Conservation (phyloP, 2,113 vertebrate species). For the Diadophis punctatus region DNA sequence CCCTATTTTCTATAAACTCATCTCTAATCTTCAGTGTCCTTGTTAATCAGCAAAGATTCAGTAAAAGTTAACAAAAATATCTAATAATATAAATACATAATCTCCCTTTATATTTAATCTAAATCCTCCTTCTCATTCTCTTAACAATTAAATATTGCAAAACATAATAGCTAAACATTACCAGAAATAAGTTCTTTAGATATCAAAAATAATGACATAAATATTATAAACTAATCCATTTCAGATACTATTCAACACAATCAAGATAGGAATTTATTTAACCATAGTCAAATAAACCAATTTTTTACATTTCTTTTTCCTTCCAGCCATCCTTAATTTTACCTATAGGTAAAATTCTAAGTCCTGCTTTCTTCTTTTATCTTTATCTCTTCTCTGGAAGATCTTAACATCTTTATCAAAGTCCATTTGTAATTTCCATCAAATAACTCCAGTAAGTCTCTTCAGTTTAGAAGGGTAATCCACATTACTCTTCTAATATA, state of each 20-base stretch:
- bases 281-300: not conserved
- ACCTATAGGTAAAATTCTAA: not conserved
- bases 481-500: not conserved
- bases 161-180: not conserved
- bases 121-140: not conserved
- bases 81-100: not conserved
- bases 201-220: not conserved
- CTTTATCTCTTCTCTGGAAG: not conserved
- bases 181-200: not conserved
- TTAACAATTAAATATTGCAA: not conserved
- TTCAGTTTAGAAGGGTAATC: not conserved
- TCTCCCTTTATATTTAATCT: not conserved
- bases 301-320: not conserved
- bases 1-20: no score
- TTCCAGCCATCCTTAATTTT: not conserved
- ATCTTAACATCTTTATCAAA: not conserved
- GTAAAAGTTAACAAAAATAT: not conserved
- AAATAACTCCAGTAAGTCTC: not conserved
- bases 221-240: not conserved
- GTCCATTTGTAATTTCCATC: not conserved
- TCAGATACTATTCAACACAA: not conserved
- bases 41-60: not conserved
- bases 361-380: not conserved
- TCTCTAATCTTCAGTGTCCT: not conserved
- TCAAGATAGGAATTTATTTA: not conserved